A percentile compares a stretch with the other conserved stretches of the same genome.
These are phyloP conservation scores for Heliconius hortense DNA, from an alignment of 2,888 invertebrate genomes.

Conservation along the genomic window DNA sequence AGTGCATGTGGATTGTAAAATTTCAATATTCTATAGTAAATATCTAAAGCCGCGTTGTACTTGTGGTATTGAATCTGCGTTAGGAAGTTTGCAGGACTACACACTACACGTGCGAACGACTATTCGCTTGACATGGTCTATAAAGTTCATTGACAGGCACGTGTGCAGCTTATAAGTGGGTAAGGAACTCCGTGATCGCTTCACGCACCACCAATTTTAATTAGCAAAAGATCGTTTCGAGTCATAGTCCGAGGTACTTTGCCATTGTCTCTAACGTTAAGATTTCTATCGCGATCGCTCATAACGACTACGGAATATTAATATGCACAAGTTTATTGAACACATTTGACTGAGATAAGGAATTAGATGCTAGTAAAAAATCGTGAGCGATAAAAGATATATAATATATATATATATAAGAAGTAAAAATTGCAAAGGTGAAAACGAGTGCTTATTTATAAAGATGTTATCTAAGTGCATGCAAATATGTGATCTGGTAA, in stretches of 20 bases:
- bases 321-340: slow-evolving; percentile 45
- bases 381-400: background rate
- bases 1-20: background rate
- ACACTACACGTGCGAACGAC: slow-evolving; percentile 55
- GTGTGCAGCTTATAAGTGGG: slow-evolving; percentile 76
- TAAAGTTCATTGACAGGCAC: slow-evolving; percentile 81
- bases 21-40: background rate
- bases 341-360: slow-evolving; percentile 23
- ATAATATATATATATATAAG: background rate
- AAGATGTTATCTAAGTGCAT: slow-evolving; percentile 70
- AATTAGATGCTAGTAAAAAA: background rate
- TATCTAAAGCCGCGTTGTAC: background rate
- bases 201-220: slow-evolving; percentile 80
- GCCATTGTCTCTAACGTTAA: slow-evolving; percentile 63
- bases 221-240: slow-evolving; percentile 74
- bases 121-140: slow-evolving; percentile 62
- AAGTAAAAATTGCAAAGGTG: slow-evolving; percentile 45
- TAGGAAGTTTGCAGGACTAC: slow-evolving; percentile 45
- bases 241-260: slow-evolving; percentile 52
- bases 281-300: slow-evolving; percentile 64
- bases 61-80: slow-evolving; percentile 10
- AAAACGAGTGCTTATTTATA: slow-evolving; percentile 51
- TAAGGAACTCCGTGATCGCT: slow-evolving; percentile 71
- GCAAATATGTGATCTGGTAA: slow-evolving; percentile 66
- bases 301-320: slow-evolving; percentile 64